Evolutionary conservation across 2,888 invertebrate genomes (phyloP), one percentile per base, ranked within the genome.

Genomic region (Hyposoter didymator): DNA sequence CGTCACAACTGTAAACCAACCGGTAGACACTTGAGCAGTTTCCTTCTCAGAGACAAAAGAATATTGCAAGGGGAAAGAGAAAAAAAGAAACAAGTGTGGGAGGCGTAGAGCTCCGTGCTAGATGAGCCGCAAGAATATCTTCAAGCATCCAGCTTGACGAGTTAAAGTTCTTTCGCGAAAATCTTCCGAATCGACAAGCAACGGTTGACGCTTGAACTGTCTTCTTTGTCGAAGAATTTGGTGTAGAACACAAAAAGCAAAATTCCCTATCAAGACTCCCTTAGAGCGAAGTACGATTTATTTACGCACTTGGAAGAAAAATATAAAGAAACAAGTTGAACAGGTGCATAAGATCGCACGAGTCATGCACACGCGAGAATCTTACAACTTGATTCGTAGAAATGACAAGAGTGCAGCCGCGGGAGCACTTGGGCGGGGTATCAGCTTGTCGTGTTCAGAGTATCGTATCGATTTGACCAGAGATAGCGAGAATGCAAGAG

Each of bases 311-410:
- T 52, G 64, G 39, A 66, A 86, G 81, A 81, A 81, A 81, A 75
- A 64, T 78, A 78, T n/a, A 39, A 81, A 86, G 74, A 78, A 81
- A 85, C 35, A 84, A 70, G 83, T 64, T 86, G 74, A 84, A 81
- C 86, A 86, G 84, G 86, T 86, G 86, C 81, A 84, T 78, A 70
- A 84, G 81, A 84, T 86, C 86, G 80, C 76, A 67, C 67, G 83
- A 85, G 80, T 73, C 85, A 78, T 70, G 70, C 78, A 70, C 84
- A 78, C 76, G 59, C 73, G 78, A 69, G 80, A 73, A 74, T 84
- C 83, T 86, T 78, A 84, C 81, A 84, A 81, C 78, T 86, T 83
- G 64, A 76, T 86, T 86, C 86, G 69, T 47, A 78, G 86, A 86
- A 86, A 75, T 78, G 69, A 81, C 83, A 83, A 83, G 78, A 84